Conservation (phyloP, 2,888 invertebrate species). For the Nephrocerus scutellatus region DNA sequence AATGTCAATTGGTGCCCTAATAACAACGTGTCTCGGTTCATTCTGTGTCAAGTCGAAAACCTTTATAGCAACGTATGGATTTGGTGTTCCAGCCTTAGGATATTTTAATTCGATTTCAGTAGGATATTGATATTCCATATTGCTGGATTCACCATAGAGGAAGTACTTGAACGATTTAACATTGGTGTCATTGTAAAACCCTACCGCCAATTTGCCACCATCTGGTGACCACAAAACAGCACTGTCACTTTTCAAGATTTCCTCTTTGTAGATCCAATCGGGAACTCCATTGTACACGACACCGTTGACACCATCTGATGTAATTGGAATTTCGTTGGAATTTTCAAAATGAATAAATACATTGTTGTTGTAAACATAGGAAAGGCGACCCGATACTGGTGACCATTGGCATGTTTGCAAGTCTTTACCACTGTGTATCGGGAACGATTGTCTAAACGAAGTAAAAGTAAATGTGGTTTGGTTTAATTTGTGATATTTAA, state of each 20-base stretch:
- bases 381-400: conserved; percentile 50
- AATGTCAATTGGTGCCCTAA: conserved; percentile 52
- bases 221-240: conserved; percentile 76
- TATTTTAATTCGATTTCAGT: conserved; percentile 60
- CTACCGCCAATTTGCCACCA: conserved; percentile 62
- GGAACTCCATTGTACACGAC: conserved; percentile 74
- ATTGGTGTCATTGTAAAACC: conserved; percentile 62
- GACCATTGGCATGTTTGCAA: conserved; percentile 61
- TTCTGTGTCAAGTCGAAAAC: conserved; percentile 52
- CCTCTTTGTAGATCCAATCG: conserved; percentile 94
- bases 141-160: conserved; percentile 59
- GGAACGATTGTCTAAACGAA: too few relatives aligned
- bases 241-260: conserved; percentile 61
- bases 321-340: conserved; percentile 49
- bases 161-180: conserved; percentile 61
- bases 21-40: conserved; percentile 40
- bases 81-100: conserved; percentile 70
- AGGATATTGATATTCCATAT: conserved; percentile 60
- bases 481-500: too few relatives aligned
- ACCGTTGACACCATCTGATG: conserved; percentile 56
- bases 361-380: conserved; percentile 63
- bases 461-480: too few relatives aligned
- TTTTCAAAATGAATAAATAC: conserved; percentile 50
- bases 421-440: conserved; percentile 51
- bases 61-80: conserved; percentile 64